Evolutionary conservation across 2,797 vertebrate species (phyloP), one percentile per base, ranked within the genome.

Genomic region (Argyrosomus regius): DNA sequence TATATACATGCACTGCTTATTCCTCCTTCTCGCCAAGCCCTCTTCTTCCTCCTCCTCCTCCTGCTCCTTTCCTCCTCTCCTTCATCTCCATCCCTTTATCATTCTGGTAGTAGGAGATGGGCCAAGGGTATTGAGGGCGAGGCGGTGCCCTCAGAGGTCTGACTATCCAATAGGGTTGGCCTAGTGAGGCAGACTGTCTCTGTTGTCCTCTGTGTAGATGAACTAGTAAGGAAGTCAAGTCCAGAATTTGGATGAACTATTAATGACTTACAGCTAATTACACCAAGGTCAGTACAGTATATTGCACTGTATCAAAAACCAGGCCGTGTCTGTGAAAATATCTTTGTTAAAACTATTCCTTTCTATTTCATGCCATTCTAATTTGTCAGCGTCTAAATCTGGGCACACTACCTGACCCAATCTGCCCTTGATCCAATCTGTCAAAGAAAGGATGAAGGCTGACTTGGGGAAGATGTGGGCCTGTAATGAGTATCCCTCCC

Each of bases 1-100:
- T 93, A 93, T 92, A 94, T 92, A 93, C 92, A 93, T 89, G 91
- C 89, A 39, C 90, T 90, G 92, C 93, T 95, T 94, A 95, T 93
- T 94, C 92, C 91, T 94, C 84, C 88, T 85, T 85, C 89, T 93
- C 80, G 22, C 76, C 18, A 17, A 87, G 82, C 88, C 78, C 83
- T 84, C 75, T 66, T 82, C 80, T 28, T 85, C 81, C 87, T 86
- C 80, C 77, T 85, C 66, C 83, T 90, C 48, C 84, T 82, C 67
- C 58, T 84, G 64, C 81, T 88, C 75, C 67, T 66, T 45, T 65
- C 22, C 75, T 70, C 57, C 54, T 80, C 73, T 86, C 84, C 87
- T 92, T 90, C 87, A 89, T 90, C 86, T 90, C 78, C 82, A 89
- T 81, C 63, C 87, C 83, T 89, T 91, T 90, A 87, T 93, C 76